A percentile compares a stretch with the other conserved stretches of the same genome.
phyloP scores from a whole-genome alignment of 1,140 invertebrate genomes.

The Drosophila littoralis region DNA sequence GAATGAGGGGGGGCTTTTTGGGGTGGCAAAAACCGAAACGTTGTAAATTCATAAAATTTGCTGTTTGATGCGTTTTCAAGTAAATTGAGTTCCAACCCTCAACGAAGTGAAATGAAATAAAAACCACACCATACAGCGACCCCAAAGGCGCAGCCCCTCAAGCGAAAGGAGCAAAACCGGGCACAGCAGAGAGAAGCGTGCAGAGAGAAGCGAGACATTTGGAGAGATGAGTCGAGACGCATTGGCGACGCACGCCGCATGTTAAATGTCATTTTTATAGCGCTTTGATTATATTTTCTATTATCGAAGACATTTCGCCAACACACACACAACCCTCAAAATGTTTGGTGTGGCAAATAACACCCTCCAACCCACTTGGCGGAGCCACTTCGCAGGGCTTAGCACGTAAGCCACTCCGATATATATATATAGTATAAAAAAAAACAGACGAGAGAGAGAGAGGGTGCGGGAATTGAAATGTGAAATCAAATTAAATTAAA shows the following conservation, averaged over 20 bases:
- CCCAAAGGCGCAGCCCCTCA: slow-evolving; percentile 20
- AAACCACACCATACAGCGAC: slow-evolving; percentile 67
- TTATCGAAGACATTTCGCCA: slow-evolving; percentile 78
- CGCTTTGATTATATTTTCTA: slow-evolving; percentile 83
- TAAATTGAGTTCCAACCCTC: slow-evolving; percentile 82
- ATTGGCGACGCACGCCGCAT: slow-evolving; percentile 75
- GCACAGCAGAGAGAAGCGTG: background rate
- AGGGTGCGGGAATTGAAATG: slow-evolving; percentile 25
- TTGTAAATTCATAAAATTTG: slow-evolving; percentile 83
- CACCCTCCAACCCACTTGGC: slow-evolving; percentile 7
- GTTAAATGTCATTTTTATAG: slow-evolving; percentile 83
- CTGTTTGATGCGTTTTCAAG: slow-evolving; percentile 82
- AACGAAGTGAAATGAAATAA: slow-evolving; percentile 81
- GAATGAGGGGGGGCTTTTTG: background rate
- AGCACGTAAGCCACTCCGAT: slow-evolving; percentile 54
- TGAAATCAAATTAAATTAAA: slow-evolving; percentile 81
- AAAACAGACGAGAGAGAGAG: background rate
- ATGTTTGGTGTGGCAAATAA: slow-evolving; percentile 38
- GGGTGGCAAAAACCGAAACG: slow-evolving; percentile 61
- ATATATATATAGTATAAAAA: background rate
- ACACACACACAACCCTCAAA: slow-evolving; percentile 46
- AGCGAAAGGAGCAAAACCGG: slow-evolving; percentile 6
- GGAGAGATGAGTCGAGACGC: slow-evolving; percentile 50
- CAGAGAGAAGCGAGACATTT: slow-evolving; percentile 8
- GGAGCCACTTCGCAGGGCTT: slow-evolving; percentile 52